Base-by-base conservation (phyloP, 2,797 vertebrate species). In the Sylvilagus floridanus region DNA sequence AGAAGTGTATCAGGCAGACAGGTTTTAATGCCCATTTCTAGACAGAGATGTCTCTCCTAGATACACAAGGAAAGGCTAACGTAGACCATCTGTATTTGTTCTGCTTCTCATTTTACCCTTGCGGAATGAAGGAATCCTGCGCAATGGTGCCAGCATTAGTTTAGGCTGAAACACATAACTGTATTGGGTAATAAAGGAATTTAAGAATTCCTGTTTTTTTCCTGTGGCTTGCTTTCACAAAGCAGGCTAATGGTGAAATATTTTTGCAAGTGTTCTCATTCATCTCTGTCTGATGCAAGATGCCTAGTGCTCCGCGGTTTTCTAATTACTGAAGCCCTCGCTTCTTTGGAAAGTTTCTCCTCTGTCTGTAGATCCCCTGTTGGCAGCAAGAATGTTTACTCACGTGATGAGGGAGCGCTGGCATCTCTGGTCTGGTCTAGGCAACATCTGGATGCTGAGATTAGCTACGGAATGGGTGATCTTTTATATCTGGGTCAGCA, bases 121-220 rank as follows among this genome's bases (percentile, higher is more conserved):
- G 88, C 11, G 66, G 84, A 93, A 90, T 84, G 71, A 76, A 97
- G 79, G 92, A 95, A 82, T 92, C 87, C 65, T 37, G 60, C 13
- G 32, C 22, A 84, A 26, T 28, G 57, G 81, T 96, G 97, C 95
- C 97, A 97, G 87, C 73, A 32, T 91, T 78, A 72, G 78, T 83
- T 96, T 89, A 87, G 92, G 89, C 94, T 94, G 94, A 96, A 96
- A 95, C 71, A 95, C 91, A 90, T 90, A 94, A 93, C 92, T 92
- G 88, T 93, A 65, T 96, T 97, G 95, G 90, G 96, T 95, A 97
- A 97, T 93, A 96, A 95, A 93, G 76, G 90, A 96, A 95, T 96
- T 96, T 68, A 66, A 87, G 92, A 92, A 93, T 85, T 84, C 66
- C 66, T 77, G 19, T 66, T 79, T 82, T 68, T 50, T 81, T 32